These are phyloP conservation scores for Thaleichthys pacificus DNA, from an alignment of 2,797 vertebrate species.

Conservation along the genomic window DNA sequence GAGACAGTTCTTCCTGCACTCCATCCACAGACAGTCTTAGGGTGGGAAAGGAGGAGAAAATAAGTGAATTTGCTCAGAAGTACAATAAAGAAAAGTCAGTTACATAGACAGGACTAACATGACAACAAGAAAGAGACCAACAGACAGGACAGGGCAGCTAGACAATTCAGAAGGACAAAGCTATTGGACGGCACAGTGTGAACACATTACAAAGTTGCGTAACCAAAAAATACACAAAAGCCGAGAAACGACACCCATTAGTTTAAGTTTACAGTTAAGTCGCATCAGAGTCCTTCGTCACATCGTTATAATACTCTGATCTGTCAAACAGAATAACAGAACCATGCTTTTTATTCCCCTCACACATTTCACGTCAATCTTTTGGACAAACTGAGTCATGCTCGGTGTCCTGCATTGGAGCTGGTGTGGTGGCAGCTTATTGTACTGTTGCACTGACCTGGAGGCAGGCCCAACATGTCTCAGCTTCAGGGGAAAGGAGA, in stretches of 20 bases:
- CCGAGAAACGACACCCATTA: no score
- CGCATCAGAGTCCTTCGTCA: no score
- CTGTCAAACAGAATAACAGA: no score
- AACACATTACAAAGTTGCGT: neutral
- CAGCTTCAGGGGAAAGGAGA: constrained; percentile 44
- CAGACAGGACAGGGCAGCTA: neutral
- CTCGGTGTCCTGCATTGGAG: neutral
- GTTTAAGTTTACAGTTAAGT: no score
- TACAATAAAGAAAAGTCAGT: neutral
- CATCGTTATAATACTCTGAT: no score
- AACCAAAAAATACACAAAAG: no score
- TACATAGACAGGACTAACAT: neutral
- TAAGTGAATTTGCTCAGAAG: neutral
- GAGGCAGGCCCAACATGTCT: constrained; percentile 41
- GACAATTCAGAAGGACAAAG: neutral
- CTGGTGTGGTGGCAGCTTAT: neutral
- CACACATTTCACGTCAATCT: neutral
- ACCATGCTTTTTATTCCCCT: no score
- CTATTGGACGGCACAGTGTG: neutral
- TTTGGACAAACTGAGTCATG: constrained; percentile 1
- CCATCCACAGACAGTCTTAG: constrained; percentile 53
- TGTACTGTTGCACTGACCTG: constrained; percentile 31
- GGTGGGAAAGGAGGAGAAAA: constrained; percentile 1
- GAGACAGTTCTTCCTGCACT: constrained; percentile 45
- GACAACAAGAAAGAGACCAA: neutral